Evolutionary conservation across 2,797 vertebrate species (phyloP).

Genomic region (Anguilla obscura): DNA sequence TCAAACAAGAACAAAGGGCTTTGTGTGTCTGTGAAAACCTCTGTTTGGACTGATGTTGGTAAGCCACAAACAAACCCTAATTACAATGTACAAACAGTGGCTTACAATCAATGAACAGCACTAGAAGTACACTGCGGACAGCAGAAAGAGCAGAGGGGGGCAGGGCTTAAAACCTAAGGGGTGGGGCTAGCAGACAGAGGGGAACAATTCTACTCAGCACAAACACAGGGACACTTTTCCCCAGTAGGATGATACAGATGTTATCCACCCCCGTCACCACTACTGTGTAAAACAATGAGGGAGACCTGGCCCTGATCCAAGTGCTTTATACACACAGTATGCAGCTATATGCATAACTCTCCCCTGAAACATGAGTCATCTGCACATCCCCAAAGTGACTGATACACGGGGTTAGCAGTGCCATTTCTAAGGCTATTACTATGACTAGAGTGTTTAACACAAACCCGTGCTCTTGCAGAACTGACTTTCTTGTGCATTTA

Average conservation of each 20-base stretch:
- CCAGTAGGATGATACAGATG: neutral
- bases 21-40: conserved; percentile 65
- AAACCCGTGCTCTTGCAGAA: neutral
- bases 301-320: neutral
- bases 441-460: neutral
- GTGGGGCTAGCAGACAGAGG: conserved; percentile 24
- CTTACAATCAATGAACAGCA: conserved; percentile 38
- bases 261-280: neutral
- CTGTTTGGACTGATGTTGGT: conserved; percentile 62
- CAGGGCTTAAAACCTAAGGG: conserved; percentile 32
- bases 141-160: conserved; percentile 13
- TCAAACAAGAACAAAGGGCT: conserved; percentile 62
- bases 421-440: neutral
- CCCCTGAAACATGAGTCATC: neutral
- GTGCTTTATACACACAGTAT: neutral
- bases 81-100: conserved; percentile 63
- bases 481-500: neutral
- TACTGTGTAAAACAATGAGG: neutral
- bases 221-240: neutral
- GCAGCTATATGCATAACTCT: neutral
- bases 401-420: neutral
- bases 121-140: conserved; percentile 16
- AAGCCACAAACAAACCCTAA: conserved; percentile 69
- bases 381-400: neutral
- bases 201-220: conserved; percentile 26